Base-by-base conservation (phyloP, 2,888 invertebrate genomes). In the Malacosoma neustria region DNA sequence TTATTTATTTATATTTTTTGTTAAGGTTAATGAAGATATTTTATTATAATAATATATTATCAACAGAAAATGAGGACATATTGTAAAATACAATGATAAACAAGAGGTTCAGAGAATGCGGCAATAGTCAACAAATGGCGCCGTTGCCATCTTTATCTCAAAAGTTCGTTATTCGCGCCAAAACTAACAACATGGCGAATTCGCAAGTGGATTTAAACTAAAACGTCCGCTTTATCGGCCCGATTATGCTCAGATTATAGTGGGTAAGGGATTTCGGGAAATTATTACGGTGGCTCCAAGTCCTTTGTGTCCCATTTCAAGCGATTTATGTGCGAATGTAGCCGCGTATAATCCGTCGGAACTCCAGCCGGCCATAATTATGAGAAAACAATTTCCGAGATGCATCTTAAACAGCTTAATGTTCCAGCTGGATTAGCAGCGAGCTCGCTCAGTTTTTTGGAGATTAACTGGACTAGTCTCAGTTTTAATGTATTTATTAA, bases 181-280 rank as follows among this genome's bases (percentile, higher is more conserved):
- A 79, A 76, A 72, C 72, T 67, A 62, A 58, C 67, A 71, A 71
- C 63, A 71, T 71, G 72, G 70, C 63, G 57, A 57, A 57, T 51
- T 63, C 60, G 55, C 61, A 61, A 61, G 62, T 61, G 66, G 72
- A 80, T 81, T 82, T 77, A 72, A 75, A 72, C 74, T 58, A 70
- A 72, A 80, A 76, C 77, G 65, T 57, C 69, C 67, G 70, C 80
- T 73, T 85, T 85, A 86, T 84, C 81, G 77, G 73, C 60, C 72
- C 84, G 85, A 84, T 86, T 85, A 84, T 69, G 69, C 72, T 66
- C 77, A 85, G 86, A 85, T 85, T 85, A 85, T 79, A 80, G 77
- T 76, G 74, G 80, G 69, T 64, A 67, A 61, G 67, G 68, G 65
- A 60, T 60, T 60, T 59, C 63, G 22, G 5, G 63, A 74, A 85